phyloP scores from a whole-genome alignment of 2,888 invertebrate genomes.

The Thereva nobilitata region DNA sequence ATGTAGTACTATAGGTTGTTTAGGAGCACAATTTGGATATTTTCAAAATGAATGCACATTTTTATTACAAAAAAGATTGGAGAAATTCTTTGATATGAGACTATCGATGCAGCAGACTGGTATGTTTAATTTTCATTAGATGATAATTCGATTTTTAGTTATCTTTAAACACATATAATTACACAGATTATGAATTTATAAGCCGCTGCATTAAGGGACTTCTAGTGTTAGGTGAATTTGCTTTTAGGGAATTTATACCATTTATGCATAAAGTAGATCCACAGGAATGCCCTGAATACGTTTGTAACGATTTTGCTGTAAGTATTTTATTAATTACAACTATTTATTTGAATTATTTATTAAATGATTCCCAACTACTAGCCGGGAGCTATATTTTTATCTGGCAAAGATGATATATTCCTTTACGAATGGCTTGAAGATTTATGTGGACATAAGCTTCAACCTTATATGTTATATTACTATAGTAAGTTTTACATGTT shows the following conservation, averaged over 20 bases:
- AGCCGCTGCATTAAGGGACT: constrained; percentile 53
- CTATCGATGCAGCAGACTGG: not conserved
- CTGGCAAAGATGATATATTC: constrained; percentile 54
- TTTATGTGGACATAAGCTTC: constrained; percentile 53
- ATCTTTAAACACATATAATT: not conserved
- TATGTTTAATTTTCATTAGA: not conserved
- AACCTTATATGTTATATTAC: constrained; percentile 54
- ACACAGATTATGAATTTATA: constrained; percentile 53
- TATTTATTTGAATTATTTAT: not conserved
- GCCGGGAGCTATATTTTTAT: constrained; percentile 52
- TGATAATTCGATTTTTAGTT: not conserved
- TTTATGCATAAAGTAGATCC: constrained; percentile 52
- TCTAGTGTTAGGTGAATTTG: constrained; percentile 54
- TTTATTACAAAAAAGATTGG: constrained; percentile 50
- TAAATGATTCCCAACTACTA: constrained; percentile 36
- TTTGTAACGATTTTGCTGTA: constrained; percentile 52
- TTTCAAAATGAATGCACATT: constrained; percentile 54
- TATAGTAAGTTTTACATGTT: constrained; percentile 47
- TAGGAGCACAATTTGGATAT: constrained; percentile 52
- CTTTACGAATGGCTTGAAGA: constrained; percentile 56
- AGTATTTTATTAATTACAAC: constrained; percentile 10
- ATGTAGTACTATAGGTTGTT: constrained; percentile 53
- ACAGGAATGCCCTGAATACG: constrained; percentile 48
- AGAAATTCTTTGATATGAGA: constrained; percentile 51
- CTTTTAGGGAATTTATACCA: constrained; percentile 55